Evolutionary conservation across 2,113 vertebrate genomes (phyloP).

Genomic region (Tursiops truncatus): DNA sequence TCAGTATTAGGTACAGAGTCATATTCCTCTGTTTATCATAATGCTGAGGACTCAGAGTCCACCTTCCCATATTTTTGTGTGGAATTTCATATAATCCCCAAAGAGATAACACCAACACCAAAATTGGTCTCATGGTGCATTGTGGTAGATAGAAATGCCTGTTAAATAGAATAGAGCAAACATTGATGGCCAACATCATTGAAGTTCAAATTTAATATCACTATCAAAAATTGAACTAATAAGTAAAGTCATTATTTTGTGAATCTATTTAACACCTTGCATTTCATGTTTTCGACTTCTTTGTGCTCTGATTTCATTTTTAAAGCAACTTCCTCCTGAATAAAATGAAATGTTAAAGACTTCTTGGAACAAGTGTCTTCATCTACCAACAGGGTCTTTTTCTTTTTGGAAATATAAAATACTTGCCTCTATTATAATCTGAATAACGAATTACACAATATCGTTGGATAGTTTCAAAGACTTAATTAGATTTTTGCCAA

Average conservation of each 20-base stretch:
- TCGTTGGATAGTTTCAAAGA: background rate
- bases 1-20: background rate
- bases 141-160: background rate
- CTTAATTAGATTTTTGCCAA: background rate
- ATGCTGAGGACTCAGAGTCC: background rate
- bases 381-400: background rate
- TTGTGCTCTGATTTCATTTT: conserved; percentile 11
- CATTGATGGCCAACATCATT: background rate
- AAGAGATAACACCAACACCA: background rate
- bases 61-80: background rate
- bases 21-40: background rate
- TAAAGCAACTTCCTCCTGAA: background rate
- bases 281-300: background rate
- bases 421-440: background rate
- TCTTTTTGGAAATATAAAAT: background rate
- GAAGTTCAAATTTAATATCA: background rate
- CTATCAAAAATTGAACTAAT: background rate
- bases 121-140: background rate
- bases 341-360: background rate
- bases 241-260: background rate
- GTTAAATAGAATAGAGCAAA: background rate
- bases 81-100: background rate
- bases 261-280: background rate
- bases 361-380: background rate
- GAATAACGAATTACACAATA: background rate